phyloP scores from a whole-genome alignment of 1,140 invertebrate species.

The Drosophila seguyi region DNA sequence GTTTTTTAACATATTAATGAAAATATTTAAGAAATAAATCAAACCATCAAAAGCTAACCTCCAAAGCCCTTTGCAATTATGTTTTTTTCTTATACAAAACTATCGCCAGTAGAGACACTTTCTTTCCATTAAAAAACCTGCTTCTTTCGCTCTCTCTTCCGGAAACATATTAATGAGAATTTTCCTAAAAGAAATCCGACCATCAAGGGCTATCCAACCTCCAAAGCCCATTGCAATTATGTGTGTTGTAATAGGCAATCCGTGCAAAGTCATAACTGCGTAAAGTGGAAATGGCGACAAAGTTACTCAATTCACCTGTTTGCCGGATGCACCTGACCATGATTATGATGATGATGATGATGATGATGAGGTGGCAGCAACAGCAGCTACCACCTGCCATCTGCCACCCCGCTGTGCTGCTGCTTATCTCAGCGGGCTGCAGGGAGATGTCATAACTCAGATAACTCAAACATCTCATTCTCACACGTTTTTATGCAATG shows the following conservation, averaged over 20 bases:
- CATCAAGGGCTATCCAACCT: not conserved
- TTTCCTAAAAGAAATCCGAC: conserved; percentile 4
- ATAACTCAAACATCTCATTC: conserved; percentile 10
- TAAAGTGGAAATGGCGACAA: conserved; percentile 15
- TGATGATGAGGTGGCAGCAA: no score
- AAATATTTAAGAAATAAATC: no score
- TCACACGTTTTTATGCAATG: conserved; percentile 60
- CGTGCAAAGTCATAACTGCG: conserved; percentile 6
- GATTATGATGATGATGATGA: conserved; percentile 3
- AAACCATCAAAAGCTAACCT: no score
- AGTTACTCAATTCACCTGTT: conserved; percentile 47
- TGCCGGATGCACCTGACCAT: conserved; percentile 30
- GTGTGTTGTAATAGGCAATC: conserved; percentile 12
- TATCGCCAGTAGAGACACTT: not conserved
- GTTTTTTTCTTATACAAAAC: not conserved
- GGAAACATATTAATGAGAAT: conserved; percentile 3
- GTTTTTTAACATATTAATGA: not conserved
- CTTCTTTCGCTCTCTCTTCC: not conserved
- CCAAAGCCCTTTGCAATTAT: no score
- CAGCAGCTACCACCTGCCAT: not conserved
- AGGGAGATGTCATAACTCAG: conserved; percentile 39
- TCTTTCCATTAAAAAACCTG: not conserved
- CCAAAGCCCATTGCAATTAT: conserved; percentile 28
- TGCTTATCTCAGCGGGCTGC: conserved; percentile 19
- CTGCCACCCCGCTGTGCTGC: conserved; percentile 16